These are phyloP conservation scores for Formica exsecta DNA, from an alignment of 1,140 invertebrate species.

Conservation along the genomic window DNA sequence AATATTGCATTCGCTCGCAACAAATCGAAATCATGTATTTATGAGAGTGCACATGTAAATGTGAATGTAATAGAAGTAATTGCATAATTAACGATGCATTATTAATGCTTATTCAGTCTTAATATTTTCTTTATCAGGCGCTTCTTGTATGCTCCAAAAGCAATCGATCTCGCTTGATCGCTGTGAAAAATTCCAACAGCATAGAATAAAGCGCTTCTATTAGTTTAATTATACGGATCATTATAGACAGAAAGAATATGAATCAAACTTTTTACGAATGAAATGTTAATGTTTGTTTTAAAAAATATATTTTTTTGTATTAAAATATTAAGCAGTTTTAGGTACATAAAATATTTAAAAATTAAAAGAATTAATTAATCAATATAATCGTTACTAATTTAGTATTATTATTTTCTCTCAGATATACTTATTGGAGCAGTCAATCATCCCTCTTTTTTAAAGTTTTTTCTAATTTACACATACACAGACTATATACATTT, in stretches of 20 bases:
- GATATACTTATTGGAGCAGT: background rate
- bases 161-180: background rate
- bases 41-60: background rate
- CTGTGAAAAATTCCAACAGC: background rate
- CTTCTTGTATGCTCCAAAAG: background rate
- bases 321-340: background rate
- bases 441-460: background rate
- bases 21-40: background rate
- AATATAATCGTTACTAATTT: background rate
- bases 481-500: background rate
- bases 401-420: background rate
- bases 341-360: background rate
- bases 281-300: background rate
- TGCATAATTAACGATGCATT: background rate
- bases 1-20: background rate
- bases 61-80: background rate
- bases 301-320: background rate
- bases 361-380: conserved; percentile 1
- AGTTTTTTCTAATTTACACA: background rate
- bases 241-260: conserved; percentile 13
- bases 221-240: background rate
- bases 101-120: background rate
- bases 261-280: background rate
- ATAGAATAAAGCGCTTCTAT: background rate
- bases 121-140: background rate